Evolutionary conservation across 2,888 invertebrate genomes (phyloP), one percentile per base, ranked within the genome.

Genomic region (Acanthopleura granulata): DNA sequence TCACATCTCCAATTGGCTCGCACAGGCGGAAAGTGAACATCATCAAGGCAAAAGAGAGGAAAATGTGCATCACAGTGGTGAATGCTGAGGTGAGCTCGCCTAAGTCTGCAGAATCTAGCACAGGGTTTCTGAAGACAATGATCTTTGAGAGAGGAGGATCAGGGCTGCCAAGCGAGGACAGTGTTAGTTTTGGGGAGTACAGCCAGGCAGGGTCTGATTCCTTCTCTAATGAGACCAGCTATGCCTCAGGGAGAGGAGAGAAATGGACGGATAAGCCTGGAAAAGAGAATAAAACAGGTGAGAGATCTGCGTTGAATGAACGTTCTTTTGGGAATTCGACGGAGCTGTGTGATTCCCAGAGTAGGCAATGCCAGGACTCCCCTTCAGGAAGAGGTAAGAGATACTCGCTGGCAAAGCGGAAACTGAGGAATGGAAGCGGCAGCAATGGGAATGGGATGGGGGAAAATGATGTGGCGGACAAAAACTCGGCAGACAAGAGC

Each of bases 21-120:
- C 72, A 27, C 11, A 76, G 74, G 57, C 75, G 74, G 57, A 80
- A 78, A 69, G 77, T 82, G 49, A 78, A 82, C 51, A 27, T 66
- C 22, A 27, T 83, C n/a, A 79, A 81, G 72, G 40, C 73, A 1
- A 75, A 77, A 49, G 77, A 80, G 66, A 83, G 82, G 62, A 82
- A 82, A 49, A 80, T 86, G 78, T 80, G 83, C 76, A 84, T 86
- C 11, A 87, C 85, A 51, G 84, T 86, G 30, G 79, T 81, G 0
- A 83, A 81, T 76, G 80, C 80, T 15, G 57, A 57, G 3, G 6
- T 57, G 1, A 22, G n/a, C 12, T n/a, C 57, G 3, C 57, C 57
- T n/a, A 66, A 73, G 22, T 62, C 25, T 49, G 76, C 72, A 49
- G 62, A 73, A 18, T 49, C 27, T 15, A 27, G 49, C 14, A 62